Evolutionary conservation across 2,888 invertebrate species (phyloP), one percentile per base, ranked within the genome.

Genomic region (Euplagia quadripunctaria): DNA sequence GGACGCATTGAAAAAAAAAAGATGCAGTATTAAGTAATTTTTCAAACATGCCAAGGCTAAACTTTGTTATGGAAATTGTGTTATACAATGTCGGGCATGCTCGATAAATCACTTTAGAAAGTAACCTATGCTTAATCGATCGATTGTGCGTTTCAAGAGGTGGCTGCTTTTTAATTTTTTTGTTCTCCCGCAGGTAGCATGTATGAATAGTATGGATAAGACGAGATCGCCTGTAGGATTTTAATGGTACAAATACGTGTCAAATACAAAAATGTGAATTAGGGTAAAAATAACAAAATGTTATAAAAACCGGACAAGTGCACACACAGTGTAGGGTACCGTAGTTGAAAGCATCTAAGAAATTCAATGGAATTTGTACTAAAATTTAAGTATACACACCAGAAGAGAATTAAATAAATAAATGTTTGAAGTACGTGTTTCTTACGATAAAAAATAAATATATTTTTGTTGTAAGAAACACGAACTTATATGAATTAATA

Each of bases 101-200:
- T 72, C 74, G 63, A 82, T 85, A 83, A 81, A 83, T 86, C 76
- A 83, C 68, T 65, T 64, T 65, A 73, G 78, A 82, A 80, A 81
- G 84, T 74, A 72, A 73, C 43, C 63, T 78, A 51, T 43, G 42
- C 76, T 74, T 79, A 77, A 77, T 74, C 75, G 68, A 61, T 61
- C 61, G 31, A 31, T 31, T 61, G 6, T 61, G 41, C n/a, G 66
- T 31, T 46, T 49, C 49, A n/a, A 3, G 16, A n/a, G 41, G 14
- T 55, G 20, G 20, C 58, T 65, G 64, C 11, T 68, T 73, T 71
- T 74, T 31, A 31, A 31, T 31, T 31, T 68, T 80, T 82, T 81
- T 73, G 64, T 81, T 43, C 51, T 68, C 52, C 65, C 49, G 31
- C 83, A 85, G 82, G 65, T 55, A 63, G 49, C 17, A 31, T 14